Percentiles rank a stretch among this genome's conserved stretches.
These are phyloP conservation scores for Patella depressa DNA, from an alignment of 2,888 invertebrate species.

Conservation along the genomic window DNA sequence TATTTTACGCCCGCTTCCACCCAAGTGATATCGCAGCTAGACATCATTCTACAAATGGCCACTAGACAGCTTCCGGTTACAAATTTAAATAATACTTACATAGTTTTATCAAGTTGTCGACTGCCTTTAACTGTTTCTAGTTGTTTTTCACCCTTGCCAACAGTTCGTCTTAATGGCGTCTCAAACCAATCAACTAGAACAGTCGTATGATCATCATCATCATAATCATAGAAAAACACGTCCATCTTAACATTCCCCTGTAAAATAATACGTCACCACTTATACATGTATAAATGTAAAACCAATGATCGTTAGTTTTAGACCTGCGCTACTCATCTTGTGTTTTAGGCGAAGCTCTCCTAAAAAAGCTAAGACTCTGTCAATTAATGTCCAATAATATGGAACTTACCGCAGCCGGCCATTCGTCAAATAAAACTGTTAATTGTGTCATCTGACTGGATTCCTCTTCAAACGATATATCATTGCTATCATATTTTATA, in stretches of 20 bases:
- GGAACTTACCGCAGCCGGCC: constrained; percentile 42
- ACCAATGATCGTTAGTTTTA: too few species aligned
- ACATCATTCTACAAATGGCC: too few species aligned
- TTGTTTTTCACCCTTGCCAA: constrained; percentile 16
- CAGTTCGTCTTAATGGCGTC: constrained; percentile 33
- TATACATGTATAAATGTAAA: too few species aligned
- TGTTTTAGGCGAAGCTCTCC: too few species aligned
- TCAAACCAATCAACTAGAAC: constrained; percentile 50
- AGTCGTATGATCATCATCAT: constrained; percentile 45
- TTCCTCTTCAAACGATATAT: constrained; percentile 38
- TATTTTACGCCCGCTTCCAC: too few species aligned
- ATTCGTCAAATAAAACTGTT: constrained; percentile 46
- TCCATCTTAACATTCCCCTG: constrained; percentile 45
- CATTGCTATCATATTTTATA: constrained; percentile 45
- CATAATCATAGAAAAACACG: constrained; percentile 50
- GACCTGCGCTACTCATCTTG: too few species aligned
- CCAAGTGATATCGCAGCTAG: too few species aligned
- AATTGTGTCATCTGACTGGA: constrained; percentile 33
- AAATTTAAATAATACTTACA: constrained; percentile 26
- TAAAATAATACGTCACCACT: background rate
- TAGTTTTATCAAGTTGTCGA: constrained; percentile 39
- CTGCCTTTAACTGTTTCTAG: constrained; percentile 32
- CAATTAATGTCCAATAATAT: background rate
- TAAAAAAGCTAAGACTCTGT: background rate
- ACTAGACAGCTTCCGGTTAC: too few species aligned